Evolutionary conservation across 2,888 invertebrate genomes (phyloP).

Genomic region (Hylaea fasciaria): DNA sequence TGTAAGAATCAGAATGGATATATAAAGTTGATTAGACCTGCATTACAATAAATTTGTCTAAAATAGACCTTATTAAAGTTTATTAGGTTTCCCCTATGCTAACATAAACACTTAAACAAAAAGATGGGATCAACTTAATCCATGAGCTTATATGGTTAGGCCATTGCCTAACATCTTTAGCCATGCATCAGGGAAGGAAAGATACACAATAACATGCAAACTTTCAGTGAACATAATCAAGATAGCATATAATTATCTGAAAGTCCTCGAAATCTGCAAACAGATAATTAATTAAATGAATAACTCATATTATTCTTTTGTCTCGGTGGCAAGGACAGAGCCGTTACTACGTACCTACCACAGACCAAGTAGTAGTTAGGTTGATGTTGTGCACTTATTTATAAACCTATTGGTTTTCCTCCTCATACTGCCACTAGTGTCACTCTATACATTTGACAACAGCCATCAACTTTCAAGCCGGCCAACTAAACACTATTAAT

Average conservation of each 20-base stretch:
- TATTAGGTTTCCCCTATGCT: too few relatives aligned
- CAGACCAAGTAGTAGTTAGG: too few relatives aligned
- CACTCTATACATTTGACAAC: conserved; percentile 19
- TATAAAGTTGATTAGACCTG: too few relatives aligned
- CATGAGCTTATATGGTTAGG: too few relatives aligned
- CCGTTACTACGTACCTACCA: conserved; percentile 18
- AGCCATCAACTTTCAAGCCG: conserved; percentile 7
- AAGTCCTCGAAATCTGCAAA: conserved; percentile 13
- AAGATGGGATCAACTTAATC: too few relatives aligned
- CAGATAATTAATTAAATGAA: conserved; percentile 12
- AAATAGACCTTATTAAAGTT: too few relatives aligned
- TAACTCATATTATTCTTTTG: conserved; percentile 21
- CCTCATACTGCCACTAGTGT: conserved; percentile 11
- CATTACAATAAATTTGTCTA: too few relatives aligned
- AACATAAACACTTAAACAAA: too few relatives aligned
- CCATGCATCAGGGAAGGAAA: neutral
- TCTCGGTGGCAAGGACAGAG: conserved; percentile 18
- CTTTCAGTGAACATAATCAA: neutral
- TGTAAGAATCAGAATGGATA: too few relatives aligned
- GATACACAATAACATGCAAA: neutral
- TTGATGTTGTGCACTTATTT: conserved; percentile 28
- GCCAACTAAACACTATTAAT: neutral
- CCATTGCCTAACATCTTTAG: neutral
- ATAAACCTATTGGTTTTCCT: conserved; percentile 39
- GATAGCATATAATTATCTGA: neutral